Percentiles rank a stretch among this genome's conserved stretches.
These are phyloP conservation scores for Drosophila sucinea DNA, from an alignment of 1,140 invertebrate genomes.

Conservation along the genomic window DNA sequence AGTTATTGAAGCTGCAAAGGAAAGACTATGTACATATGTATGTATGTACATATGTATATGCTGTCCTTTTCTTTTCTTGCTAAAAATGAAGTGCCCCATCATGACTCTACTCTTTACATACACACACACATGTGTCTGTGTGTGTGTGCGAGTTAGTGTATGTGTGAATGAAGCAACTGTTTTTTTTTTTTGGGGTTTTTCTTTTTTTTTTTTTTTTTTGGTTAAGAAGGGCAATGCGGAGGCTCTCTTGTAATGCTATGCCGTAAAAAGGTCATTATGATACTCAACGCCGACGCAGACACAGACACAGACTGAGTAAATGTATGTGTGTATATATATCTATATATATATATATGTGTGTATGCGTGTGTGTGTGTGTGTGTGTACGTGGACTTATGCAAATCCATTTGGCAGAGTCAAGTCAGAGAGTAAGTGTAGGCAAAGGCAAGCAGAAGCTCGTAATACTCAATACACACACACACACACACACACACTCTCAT, in stretches of 20 bases:
- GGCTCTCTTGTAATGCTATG: constrained; percentile 65
- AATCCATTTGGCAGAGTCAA: constrained; percentile 67
- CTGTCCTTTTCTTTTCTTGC: constrained; percentile 53
- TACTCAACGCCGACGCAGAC: constrained; percentile 60
- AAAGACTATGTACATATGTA: background rate
- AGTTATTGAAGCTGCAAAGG: constrained; percentile 8
- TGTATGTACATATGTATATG: background rate
- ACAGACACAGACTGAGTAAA: constrained; percentile 7
- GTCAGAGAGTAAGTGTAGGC: constrained; percentile 4
- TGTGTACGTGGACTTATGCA: constrained; percentile 67
- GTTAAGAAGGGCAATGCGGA: constrained; percentile 39
- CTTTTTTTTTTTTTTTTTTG: background rate
- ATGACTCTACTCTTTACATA: constrained; percentile 15
- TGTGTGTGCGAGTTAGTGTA: background rate
- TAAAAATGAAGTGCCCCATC: constrained; percentile 61
- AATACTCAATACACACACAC: constrained; percentile 20
- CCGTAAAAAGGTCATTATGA: constrained; percentile 73
- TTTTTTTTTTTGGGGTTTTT: background rate
- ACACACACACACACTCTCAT: constrained; percentile 28
- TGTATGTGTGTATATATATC: constrained; percentile 11
- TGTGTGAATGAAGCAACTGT: constrained; percentile 42
- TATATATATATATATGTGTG: constrained; percentile 22
- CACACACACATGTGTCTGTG: background rate
- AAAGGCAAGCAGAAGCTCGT: constrained; percentile 30
- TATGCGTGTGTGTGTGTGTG: constrained; percentile 28